phyloP scores from a whole-genome alignment of 2,113 vertebrate species.

The Engraulis encrasicolus region DNA sequence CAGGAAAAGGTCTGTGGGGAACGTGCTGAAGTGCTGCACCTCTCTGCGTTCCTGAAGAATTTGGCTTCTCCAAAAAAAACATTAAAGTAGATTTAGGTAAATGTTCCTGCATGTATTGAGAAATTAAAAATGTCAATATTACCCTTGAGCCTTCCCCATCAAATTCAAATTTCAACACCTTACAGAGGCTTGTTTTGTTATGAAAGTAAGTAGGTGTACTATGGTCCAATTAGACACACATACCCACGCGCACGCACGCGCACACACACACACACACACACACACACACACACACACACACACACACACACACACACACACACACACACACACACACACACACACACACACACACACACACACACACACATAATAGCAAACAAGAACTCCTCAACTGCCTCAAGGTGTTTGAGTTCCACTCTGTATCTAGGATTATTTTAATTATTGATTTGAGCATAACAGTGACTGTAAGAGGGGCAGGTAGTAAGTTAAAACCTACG shows the following conservation, averaged over 20 bases:
- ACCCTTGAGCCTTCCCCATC: slow-evolving; percentile 48
- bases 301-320: too few species aligned
- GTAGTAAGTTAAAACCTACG: slow-evolving; percentile 18
- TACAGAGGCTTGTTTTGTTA: slow-evolving; percentile 59
- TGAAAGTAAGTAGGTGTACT: slow-evolving; percentile 31
- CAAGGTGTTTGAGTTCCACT: slow-evolving; percentile 61
- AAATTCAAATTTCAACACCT: slow-evolving; percentile 57
- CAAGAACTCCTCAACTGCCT: slow-evolving; percentile 59
- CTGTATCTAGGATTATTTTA: slow-evolving; percentile 63
- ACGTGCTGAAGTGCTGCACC: too few species aligned
- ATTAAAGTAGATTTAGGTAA: slow-evolving; percentile 61
- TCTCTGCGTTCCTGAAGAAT: too few species aligned
- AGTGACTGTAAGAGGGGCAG: slow-evolving; percentile 40
- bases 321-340: slow-evolving; percentile 39
- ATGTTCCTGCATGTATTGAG: slow-evolving; percentile 59
- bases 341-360: slow-evolving; percentile 60
- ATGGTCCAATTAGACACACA: too few species aligned
- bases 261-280: too few species aligned
- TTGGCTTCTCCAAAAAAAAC: too few species aligned
- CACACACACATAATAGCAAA: slow-evolving; percentile 51
- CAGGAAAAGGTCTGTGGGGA: too few species aligned
- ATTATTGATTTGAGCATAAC: slow-evolving; percentile 63
- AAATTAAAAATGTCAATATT: too few species aligned
- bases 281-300: too few species aligned
- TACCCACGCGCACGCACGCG: too few species aligned